These are phyloP conservation scores for Gnatocerus cornutus DNA, from an alignment of 2,888 invertebrate species.

Conservation along the genomic window DNA sequence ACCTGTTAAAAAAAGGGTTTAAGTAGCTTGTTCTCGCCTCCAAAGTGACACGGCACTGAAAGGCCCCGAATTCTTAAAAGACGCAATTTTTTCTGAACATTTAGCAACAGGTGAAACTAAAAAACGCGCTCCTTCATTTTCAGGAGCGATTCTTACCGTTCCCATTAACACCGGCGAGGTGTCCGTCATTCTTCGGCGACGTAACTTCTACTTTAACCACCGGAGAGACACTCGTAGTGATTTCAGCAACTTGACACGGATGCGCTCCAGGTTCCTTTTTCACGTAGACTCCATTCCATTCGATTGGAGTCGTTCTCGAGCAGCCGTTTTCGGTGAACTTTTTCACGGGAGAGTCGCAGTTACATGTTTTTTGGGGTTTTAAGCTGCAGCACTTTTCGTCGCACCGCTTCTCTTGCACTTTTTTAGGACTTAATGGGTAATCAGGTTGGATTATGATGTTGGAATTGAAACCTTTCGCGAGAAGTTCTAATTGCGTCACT, in stretches of 20 bases:
- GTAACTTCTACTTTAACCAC: constrained; percentile 79
- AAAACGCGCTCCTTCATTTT: too few relatives aligned
- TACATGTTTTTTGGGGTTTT: constrained; percentile 63
- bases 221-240: constrained; percentile 74
- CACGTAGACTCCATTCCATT: constrained; percentile 77
- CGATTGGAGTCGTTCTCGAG: constrained; percentile 81
- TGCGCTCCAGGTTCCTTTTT: constrained; percentile 77
- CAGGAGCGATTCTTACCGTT: constrained; percentile 49
- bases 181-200: constrained; percentile 73
- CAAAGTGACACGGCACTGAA: too few relatives aligned
- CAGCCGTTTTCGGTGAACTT: constrained; percentile 71
- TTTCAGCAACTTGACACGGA: constrained; percentile 77
- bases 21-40: too few relatives aligned
- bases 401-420: constrained; percentile 62
- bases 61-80: too few relatives aligned
- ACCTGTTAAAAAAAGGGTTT: too few relatives aligned
- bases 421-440: constrained; percentile 63
- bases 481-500: constrained; percentile 79
- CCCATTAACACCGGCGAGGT: constrained; percentile 65
- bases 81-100: too few relatives aligned
- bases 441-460: constrained; percentile 71
- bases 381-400: constrained; percentile 67
- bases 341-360: constrained; percentile 51
- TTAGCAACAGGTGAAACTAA: too few relatives aligned
- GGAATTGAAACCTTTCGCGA: constrained; percentile 72